Conservation (phyloP, 2,888 invertebrate genomes). For the Harpalus rufipes region DNA sequence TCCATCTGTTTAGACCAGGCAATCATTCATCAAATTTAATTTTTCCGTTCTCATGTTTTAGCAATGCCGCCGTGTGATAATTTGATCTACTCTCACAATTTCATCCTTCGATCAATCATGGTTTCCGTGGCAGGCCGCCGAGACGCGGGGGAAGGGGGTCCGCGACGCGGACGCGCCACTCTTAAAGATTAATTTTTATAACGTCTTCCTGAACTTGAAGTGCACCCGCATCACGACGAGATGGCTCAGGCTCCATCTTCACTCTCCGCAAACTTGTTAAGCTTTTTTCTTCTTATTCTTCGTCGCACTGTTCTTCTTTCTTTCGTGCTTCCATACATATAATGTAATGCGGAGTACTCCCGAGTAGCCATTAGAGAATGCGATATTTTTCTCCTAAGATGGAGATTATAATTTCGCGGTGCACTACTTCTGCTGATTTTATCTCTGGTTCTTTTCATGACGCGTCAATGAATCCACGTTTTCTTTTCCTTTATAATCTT, state of each 20-base stretch:
- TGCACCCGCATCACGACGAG: conserved; percentile 48
- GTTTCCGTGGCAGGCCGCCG: conserved; percentile 56
- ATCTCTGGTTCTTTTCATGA: conserved; percentile 59
- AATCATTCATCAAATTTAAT: conserved; percentile 67
- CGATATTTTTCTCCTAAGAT: conserved; percentile 65
- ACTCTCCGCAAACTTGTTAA: conserved; percentile 64
- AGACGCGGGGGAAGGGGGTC: conserved; percentile 8
- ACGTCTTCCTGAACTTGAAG: conserved; percentile 67
- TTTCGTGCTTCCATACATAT: conserved; percentile 65
- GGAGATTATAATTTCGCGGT: conserved; percentile 66
- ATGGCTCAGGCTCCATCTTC: conserved; percentile 30
- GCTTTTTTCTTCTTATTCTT: conserved; percentile 62
- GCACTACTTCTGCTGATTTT: conserved; percentile 63
- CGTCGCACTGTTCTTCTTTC: conserved; percentile 35
- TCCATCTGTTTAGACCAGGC: conserved; percentile 61
- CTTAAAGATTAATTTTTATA: conserved; percentile 67
- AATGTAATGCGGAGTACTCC: conserved; percentile 62
- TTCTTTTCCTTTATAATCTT: conserved; percentile 53
- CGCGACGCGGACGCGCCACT: conserved; percentile 53
- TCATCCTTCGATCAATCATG: conserved; percentile 67
- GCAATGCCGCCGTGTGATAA: conserved; percentile 66
- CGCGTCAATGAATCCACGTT: conserved; percentile 57
- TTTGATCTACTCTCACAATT: conserved; percentile 67
- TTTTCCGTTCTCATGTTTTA: conserved; percentile 65
- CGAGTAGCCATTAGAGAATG: conserved; percentile 64